Evolutionary conservation across 1,140 invertebrate species (phyloP), one percentile per base, ranked within the genome.

Genomic region (Dreissena polymorpha): DNA sequence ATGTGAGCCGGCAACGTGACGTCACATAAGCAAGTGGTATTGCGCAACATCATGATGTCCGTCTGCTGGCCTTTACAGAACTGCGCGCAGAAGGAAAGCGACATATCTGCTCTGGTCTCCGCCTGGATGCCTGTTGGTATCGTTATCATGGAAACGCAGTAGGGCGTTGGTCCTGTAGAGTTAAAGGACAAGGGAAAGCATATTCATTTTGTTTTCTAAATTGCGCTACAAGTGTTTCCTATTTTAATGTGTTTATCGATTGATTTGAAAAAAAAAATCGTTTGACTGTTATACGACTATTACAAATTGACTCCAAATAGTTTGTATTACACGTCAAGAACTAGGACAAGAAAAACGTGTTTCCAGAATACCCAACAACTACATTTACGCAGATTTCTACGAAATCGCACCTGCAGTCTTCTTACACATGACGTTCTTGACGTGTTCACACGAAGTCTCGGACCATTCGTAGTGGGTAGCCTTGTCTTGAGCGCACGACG

Each of bases 401-500:
- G 39, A 39, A 39, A 39, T 2, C 39, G 39, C 57, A 80, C 78
- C 78, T 29, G 27, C 69, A 39, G 68, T 68, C 64, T 80, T 80
- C 69, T 80, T 80, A 27, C 78, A 80, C 69, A 80, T 72, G 14
- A 80, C 69, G 18, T 72, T 60, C 63, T 72, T 21, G 13, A 10
- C 8, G 1, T 64, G 50, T 6, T 50, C 29, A 25, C 25, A 25
- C 1, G 55, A 53, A 6, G 25, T 13, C 23, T 80, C 78, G 5
- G n/a, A 2, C 78, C 78, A 80, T 21, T 65, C 21, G 29, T n/a
- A 80, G 7, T 13, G 14, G 0, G 1, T 53, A n/a, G 18, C 25
- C 14, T 55, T 16, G 69, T 78, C 67, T 25, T 50, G 25, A 3
- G 67, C 76, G 49, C 53, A 51, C 21, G 49, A n/a, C 13, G 21